Percentiles rank a stretch among this genome's conserved stretches.
phyloP scores from a whole-genome alignment of 2,888 invertebrate species.

The Chelonus formosanus region DNA sequence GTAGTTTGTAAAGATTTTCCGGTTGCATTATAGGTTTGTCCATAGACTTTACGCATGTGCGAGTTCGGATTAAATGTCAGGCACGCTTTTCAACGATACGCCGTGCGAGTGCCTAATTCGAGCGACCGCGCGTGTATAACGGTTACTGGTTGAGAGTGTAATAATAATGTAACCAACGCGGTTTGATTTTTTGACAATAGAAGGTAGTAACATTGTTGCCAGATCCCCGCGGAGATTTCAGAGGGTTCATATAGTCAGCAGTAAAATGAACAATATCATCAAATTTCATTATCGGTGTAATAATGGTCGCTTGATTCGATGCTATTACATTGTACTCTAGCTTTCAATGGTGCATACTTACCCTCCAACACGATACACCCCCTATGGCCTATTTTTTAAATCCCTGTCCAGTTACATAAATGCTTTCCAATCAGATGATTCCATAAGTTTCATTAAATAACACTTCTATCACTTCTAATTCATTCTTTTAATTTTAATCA shows the following conservation, averaged over 20 bases:
- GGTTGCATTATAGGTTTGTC: slow-evolving; percentile 33
- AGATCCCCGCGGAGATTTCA: slow-evolving; percentile 26
- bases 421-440: background rate
- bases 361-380: slow-evolving; percentile 40
- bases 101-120: slow-evolving; percentile 43
- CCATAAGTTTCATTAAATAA: background rate
- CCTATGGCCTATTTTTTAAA: slow-evolving; percentile 8
- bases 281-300: slow-evolving; percentile 65
- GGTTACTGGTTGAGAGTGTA: slow-evolving; percentile 37
- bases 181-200: slow-evolving; percentile 57
- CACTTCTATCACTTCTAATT: background rate
- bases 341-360: slow-evolving; percentile 38
- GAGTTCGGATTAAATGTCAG: slow-evolving; percentile 52
- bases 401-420: slow-evolving; percentile 9
- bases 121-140: slow-evolving; percentile 34
- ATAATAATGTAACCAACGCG: slow-evolving; percentile 50
- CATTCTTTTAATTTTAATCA: background rate
- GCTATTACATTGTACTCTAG: slow-evolving; percentile 34
- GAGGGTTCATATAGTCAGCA: slow-evolving; percentile 39
- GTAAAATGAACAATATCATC: slow-evolving; percentile 64
- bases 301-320: slow-evolving; percentile 61
- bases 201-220: slow-evolving; percentile 30
- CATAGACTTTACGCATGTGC: slow-evolving; percentile 58
- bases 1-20: background rate
- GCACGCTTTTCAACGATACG: slow-evolving; percentile 42